phyloP scores from a whole-genome alignment of 2,797 vertebrate genomes.

The Gobionotothen gibberifrons region DNA sequence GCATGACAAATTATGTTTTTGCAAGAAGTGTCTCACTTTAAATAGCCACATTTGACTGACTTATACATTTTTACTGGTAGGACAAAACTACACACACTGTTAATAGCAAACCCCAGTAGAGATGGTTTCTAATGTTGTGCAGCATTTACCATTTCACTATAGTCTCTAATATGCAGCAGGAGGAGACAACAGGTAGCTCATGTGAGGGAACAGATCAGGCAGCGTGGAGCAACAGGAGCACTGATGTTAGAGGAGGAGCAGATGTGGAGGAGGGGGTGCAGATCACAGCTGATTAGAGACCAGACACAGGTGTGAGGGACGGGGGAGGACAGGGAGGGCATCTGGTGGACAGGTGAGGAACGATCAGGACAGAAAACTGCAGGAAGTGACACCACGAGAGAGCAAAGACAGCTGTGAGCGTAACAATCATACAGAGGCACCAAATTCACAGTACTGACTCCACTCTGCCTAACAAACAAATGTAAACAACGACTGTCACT shows the following conservation, averaged over 20 bases:
- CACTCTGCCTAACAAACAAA: not conserved
- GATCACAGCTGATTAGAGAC: slow-evolving; percentile 38
- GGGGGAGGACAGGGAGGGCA: slow-evolving; percentile 36
- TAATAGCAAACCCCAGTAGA: not conserved
- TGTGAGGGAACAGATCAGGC: slow-evolving; percentile 7
- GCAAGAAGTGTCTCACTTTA: no score
- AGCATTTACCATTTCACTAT: not conserved
- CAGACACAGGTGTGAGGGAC: slow-evolving; percentile 42
- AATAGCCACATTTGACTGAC: not conserved
- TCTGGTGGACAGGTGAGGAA: slow-evolving; percentile 62
- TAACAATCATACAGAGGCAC: not conserved
- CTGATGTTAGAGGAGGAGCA: slow-evolving; percentile 47
- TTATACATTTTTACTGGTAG: not conserved
- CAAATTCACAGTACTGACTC: not conserved
- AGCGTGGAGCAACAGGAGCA: slow-evolving; percentile 7
- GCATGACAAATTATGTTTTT: no score
- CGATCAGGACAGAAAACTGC: not conserved
- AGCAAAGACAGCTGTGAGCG: slow-evolving; percentile 2
- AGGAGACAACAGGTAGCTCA: slow-evolving; percentile 21
- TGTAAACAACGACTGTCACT: not conserved
- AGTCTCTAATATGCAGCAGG: not conserved
- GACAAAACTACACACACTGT: not conserved
- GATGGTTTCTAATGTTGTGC: not conserved
- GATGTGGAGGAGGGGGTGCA: slow-evolving; percentile 21
- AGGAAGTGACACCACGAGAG: not conserved